Evolutionary conservation across 2,888 invertebrate species (phyloP), one percentile per base, ranked within the genome.

Genomic region (Drosophila greeni): DNA sequence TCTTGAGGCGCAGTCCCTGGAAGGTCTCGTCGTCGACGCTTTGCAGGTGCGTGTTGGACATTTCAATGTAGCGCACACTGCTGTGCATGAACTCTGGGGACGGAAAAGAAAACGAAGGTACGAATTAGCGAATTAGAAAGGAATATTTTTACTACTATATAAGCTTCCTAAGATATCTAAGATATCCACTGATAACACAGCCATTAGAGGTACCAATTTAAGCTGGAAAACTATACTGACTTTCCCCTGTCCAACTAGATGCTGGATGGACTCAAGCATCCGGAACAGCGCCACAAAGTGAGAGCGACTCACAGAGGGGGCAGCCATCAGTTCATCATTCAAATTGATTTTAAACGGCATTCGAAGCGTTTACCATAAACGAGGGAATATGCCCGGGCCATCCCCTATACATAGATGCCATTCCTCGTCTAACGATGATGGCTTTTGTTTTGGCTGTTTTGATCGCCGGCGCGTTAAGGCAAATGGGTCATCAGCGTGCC

Each of bases 11-110:
- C 81, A 93, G 90, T 72, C 93, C 93, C 73, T 93, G 94, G 84
- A 95, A 90, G 68, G 94, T 94, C 87, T 95, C 95, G 85, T 94
- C 94, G 81, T 95, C 94, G 83, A 96, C 90, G 76, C 93, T 92
- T 89, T 94, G 93, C 86, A 95, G 91, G 84, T 93, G 93, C 67
- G 95, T 94, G 88, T 93, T 94, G 75, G 94, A 93, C 86, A 96
- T 93, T 89, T 95, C 95, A 89, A 95, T 91, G 86, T 95, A 95
- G 70, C 94, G 93, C 81, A 95, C 92, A 81, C 93, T 93, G 89
- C 93, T 93, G 86, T 93, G 92, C 59, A 95, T 93, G 87, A 95
- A 92, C 89, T 94, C 96, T 95, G 92, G 53, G 91, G 91, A 73
- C 78, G 73, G 74, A 55, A 74, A 8, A 14, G 0, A 39, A 40